A percentile compares a stretch with the other conserved stretches of the same genome.
These are phyloP conservation scores for Phenacoccus solenopsis DNA, from an alignment of 1,140 invertebrate species.

Conservation along the genomic window DNA sequence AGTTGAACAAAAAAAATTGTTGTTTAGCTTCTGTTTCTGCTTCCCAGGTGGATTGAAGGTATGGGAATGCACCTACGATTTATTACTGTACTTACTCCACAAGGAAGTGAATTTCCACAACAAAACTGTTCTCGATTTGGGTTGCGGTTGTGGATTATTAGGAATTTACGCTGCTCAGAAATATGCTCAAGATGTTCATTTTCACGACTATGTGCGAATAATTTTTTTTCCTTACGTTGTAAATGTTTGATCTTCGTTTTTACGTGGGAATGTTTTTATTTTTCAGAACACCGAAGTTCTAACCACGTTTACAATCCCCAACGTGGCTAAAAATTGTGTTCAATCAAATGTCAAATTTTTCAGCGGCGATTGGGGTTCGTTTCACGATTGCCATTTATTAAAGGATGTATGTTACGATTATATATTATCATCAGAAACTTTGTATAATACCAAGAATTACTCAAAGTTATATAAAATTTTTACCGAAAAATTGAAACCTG, in stretches of 20 bases:
- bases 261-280: constrained; percentile 16
- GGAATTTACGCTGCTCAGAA: constrained; percentile 55
- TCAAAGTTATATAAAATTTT: constrained; percentile 58
- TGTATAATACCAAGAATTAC: constrained; percentile 73
- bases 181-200: constrained; percentile 52
- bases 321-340: constrained; percentile 53
- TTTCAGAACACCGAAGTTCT: constrained; percentile 67
- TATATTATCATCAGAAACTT: constrained; percentile 81
- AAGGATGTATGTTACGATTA: constrained; percentile 50
- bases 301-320: constrained; percentile 58
- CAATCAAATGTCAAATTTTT: constrained; percentile 45
- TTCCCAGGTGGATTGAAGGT: constrained; percentile 66
- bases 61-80: constrained; percentile 76
- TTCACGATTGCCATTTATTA: constrained; percentile 32
- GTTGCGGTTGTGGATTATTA: constrained; percentile 71
- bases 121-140: constrained; percentile 60
- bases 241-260: not conserved
- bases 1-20: not conserved
- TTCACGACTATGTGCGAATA: constrained; percentile 74
- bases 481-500: constrained; percentile 45
- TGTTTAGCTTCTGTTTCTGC: not conserved
- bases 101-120: constrained; percentile 35
- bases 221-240: not conserved
- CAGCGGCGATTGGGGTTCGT: constrained; percentile 65
- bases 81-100: constrained; percentile 47